Percentiles rank a stretch among this genome's conserved stretches.
These are phyloP conservation scores for Disparrhopalites patrizii DNA, from an alignment of 2,888 invertebrate species.

Conservation along the genomic window DNA sequence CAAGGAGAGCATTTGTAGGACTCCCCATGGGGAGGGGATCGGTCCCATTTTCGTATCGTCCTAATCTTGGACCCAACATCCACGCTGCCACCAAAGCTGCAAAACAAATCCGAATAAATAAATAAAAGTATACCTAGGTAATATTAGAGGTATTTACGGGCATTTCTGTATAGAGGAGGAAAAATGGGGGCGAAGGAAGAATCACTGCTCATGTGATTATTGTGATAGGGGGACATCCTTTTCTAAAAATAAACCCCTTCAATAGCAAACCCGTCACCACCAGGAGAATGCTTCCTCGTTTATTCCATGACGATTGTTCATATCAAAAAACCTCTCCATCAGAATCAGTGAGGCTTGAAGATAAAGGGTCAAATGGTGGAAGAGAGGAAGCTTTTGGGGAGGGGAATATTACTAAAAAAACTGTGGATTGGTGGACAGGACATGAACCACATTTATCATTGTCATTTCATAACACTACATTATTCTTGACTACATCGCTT, in stretches of 20 bases:
- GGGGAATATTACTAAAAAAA: background rate
- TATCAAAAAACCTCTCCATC: background rate
- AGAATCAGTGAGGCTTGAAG: background rate
- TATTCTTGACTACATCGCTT: too few species aligned
- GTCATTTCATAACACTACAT: too few species aligned
- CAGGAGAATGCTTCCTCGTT: too few species aligned
- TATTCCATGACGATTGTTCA: too few species aligned
- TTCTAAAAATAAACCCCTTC: conserved; percentile 8
- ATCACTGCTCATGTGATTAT: too few species aligned
- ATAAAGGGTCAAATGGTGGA: background rate
- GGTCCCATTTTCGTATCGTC: conserved; percentile 67
- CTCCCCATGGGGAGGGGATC: conserved; percentile 75
- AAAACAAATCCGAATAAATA: too few species aligned
- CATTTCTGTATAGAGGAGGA: background rate
- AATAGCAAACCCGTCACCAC: conserved; percentile 5
- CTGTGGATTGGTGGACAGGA: background rate
- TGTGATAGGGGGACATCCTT: too few species aligned
- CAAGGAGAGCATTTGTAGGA: conserved; percentile 85
- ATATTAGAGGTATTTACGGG: background rate
- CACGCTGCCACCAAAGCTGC: conserved; percentile 81
- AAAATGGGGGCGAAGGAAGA: too few species aligned
- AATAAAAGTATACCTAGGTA: background rate
- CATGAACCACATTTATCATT: conserved; percentile 3
- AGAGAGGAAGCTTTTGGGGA: background rate
- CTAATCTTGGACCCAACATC: conserved; percentile 83